A percentile compares a stretch with the other conserved stretches of the same genome.
Evolutionary conservation across 2,797 vertebrate species (phyloP).

Genomic region (Aldrovandia affinis): DNA sequence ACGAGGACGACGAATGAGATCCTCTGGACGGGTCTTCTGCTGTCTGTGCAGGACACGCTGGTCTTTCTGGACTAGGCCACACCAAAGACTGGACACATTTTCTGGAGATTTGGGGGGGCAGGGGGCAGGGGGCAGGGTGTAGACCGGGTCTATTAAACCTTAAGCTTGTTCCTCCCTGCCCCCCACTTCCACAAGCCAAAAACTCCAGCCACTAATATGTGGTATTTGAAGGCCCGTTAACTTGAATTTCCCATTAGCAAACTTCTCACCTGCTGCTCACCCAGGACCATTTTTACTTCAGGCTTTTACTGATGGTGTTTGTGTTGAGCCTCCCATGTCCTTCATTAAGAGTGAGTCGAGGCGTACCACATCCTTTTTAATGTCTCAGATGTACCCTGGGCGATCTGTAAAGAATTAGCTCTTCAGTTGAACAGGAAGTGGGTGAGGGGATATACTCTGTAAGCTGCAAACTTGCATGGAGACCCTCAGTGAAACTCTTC

Average conservation of each 20-base stretch:
- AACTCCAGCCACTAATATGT: neutral
- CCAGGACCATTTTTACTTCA: neutral
- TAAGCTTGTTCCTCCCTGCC: neutral
- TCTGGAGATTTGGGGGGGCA: neutral
- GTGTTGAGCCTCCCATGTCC: too few relatives aligned
- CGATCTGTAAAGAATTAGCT: too few relatives aligned
- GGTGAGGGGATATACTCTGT: neutral
- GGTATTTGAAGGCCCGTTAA: neutral
- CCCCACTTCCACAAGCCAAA: neutral
- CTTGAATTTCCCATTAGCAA: neutral
- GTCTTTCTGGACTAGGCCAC: constrained; percentile 21
- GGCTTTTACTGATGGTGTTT: too few relatives aligned
- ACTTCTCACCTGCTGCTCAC: neutral
- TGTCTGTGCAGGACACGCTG: neutral
- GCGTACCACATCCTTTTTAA: neutral
- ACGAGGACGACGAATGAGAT: constrained; percentile 27
- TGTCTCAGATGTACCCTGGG: neutral
- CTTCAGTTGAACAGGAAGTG: neutral
- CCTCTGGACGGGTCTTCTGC: neutral
- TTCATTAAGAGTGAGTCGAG: too few relatives aligned
- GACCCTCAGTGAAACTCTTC: neutral
- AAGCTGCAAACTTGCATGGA: constrained; percentile 2
- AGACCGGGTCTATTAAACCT: neutral
- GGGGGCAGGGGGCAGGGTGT: neutral
- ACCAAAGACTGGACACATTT: constrained; percentile 13